Base-by-base conservation (phyloP, 1,140 invertebrate species). In the Drosophila elegans region DNA sequence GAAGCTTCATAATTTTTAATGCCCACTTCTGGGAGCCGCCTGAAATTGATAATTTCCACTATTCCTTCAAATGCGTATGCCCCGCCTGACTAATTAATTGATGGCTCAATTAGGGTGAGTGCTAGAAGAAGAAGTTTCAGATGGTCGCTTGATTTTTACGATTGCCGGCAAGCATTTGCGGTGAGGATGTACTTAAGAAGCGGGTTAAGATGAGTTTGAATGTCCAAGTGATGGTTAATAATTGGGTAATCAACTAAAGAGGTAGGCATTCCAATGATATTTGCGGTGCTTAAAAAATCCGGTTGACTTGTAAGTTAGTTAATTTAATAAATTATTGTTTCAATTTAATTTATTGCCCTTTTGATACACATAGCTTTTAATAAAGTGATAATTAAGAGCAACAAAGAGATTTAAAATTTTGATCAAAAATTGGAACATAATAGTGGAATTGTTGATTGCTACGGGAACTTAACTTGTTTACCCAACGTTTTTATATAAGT, bases 1-100 rank as follows among this genome's bases (percentile, higher is more conserved):
- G 29, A 7, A 62, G 61, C 76, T 79, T 64, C 66, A 86, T 82
- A 88, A 69, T 83, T 78, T 78, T 88, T 79, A 72, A 88, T 73
- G 66, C 54, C 39, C 72, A 80, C 76, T 79, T 75, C 34, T 62
- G 54, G 48, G 54, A 46, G 77, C 29, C 42, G 38, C 68, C 54
- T 48, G 36, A 78, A 82, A 82, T 76, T 88, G 82, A 88, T 88
- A 78, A 82, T 78, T 78, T 55, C 45, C 61, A 66, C 59, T 48
- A 74, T 45, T 49, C 27, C n/a, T 56, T 44, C 36, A 55, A 76
- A 73, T 66, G 49, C 64, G 61, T 49, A 41, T 75, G 60, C 25
- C 32, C 66, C 45, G 44, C 7, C 39, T 49, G 27, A 36, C 64
- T 74, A 82, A 86, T 73, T 86, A 82, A 88, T 88, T 86, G 69